Evolutionary conservation across 2,113 vertebrate genomes (phyloP).

Genomic region (Butorides virescens): DNA sequence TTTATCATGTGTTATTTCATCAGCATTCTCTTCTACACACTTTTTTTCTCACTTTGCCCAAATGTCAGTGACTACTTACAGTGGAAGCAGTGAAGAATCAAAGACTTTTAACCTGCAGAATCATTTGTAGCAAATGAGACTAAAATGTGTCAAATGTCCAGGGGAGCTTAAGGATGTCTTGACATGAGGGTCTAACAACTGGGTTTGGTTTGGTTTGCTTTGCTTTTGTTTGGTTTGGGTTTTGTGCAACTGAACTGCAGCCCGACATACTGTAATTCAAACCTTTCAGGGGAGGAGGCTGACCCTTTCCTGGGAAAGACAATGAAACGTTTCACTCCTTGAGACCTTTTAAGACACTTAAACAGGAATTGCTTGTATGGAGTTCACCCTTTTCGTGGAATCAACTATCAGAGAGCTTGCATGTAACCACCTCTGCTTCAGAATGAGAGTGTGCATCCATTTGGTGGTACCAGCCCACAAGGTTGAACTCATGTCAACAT

Average conservation of each 20-base stretch:
- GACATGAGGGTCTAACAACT: background rate
- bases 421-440: fast-evolving
- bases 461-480: background rate
- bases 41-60: background rate
- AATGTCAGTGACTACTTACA: background rate
- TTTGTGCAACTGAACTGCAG: background rate
- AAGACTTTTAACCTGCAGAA: background rate
- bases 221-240: background rate
- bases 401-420: background rate
- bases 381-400: background rate
- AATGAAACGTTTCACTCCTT: background rate
- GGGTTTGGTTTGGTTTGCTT: background rate
- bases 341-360: background rate
- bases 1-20: background rate
- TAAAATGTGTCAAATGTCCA: background rate
- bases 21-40: background rate
- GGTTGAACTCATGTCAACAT: background rate
- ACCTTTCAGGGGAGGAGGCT: background rate
- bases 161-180: background rate
- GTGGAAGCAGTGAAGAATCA: background rate
- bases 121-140: background rate
- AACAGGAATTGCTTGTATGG: background rate
- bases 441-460: background rate
- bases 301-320: background rate
- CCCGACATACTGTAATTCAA: background rate